Base-by-base conservation (phyloP, 2,113 vertebrate genomes). In the Eurypyga helias region DNA sequence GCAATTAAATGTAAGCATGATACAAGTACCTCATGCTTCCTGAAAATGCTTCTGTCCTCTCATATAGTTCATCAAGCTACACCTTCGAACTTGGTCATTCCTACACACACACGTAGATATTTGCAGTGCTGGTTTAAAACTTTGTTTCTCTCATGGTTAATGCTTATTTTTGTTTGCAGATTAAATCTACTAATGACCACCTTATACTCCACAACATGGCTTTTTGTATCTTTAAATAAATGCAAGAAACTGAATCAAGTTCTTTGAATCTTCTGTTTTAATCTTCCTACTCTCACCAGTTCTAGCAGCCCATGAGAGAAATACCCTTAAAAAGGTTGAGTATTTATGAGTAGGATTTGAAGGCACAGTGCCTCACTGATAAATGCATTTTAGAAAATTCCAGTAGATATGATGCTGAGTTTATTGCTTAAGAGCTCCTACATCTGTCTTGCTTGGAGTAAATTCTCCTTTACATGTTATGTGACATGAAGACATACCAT, bases 331-430 rank as follows among this genome's bases (percentile, higher is more conserved):
- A 66, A 87, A 19, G 49, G 34, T 5, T 25, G 6, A 1, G 17
- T 65, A 90, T 89, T 81, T 95, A 62, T 79, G 13, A 79, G 28
- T 43, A 33, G 78, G 61, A 87, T 72, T 91, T 71, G 65, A 91
- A 87, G 65, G 60, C 7, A 10, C 25, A 57, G 51, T 92, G 55
- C 33, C 45, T 28, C 54, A 88, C 49, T 70, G 82, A 88, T 86
- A 94, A 90, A 77, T 51, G 25, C 14, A 58, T 83, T 86, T 91
- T 80, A 91, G 64, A 66, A 90, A 92, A 91, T 94, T 92, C 25
- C 24, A 33, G 67, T 52, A 73, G n/a, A 46, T 70, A 58, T 7
- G 52, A 71, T 88, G 66, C 4, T 46, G 62, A 88, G 36, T 31
- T 85, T 82, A 88, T 88, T 87, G 41, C 46, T 89, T 93, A 70